phyloP scores from a whole-genome alignment of 2,888 invertebrate species.

The Hyppa rectilinea region DNA sequence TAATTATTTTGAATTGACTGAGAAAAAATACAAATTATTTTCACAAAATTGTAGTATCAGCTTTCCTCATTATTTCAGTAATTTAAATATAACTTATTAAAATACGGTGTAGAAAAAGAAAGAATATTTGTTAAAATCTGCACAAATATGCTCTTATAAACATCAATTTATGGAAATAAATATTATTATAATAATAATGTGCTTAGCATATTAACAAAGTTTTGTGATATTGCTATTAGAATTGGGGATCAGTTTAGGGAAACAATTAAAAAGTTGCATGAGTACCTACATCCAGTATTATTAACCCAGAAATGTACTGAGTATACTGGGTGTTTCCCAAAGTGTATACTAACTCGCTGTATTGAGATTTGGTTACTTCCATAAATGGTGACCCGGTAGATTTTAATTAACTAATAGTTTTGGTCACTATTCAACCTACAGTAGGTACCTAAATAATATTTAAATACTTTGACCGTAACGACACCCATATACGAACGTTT shows the following conservation, averaged over 20 bases:
- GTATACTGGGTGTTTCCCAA: background rate
- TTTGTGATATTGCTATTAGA: background rate
- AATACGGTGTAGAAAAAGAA: background rate
- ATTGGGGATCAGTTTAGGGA: background rate
- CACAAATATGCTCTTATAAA: too few species aligned
- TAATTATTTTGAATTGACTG: background rate
- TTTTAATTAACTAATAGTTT: background rate
- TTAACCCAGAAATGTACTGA: background rate
- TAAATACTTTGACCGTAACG: slow-evolving; percentile 10
- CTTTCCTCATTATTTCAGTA: background rate
- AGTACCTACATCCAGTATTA: background rate
- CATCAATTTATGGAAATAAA: background rate
- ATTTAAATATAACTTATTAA: too few species aligned
- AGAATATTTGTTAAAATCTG: background rate
- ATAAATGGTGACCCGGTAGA: background rate
- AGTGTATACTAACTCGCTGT: background rate
- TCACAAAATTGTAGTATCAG: background rate
- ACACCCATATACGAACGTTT: background rate
- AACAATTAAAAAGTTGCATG: background rate
- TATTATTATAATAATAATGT: background rate
- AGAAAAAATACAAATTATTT: background rate
- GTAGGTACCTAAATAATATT: background rate
- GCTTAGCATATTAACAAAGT: background rate
- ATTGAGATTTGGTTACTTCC: background rate
- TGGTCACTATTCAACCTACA: background rate